Evolutionary conservation across 2,888 invertebrate genomes (phyloP), one percentile per base, ranked within the genome.

Genomic region (Seladonia tumulorum): DNA sequence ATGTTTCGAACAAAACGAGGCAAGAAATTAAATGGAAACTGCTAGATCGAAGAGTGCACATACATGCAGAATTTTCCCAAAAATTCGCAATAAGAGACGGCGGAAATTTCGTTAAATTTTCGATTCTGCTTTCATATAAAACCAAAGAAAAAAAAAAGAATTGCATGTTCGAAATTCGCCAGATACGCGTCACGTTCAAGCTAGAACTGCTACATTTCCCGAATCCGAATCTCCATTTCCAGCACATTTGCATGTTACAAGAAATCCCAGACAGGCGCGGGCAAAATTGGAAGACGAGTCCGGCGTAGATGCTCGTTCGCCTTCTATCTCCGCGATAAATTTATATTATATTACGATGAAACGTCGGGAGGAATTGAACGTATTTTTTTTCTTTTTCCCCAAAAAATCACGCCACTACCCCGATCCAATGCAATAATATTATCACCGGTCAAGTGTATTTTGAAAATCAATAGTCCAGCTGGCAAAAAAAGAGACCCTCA

Each of bases 171-270:
- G 18, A 29, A 29, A 29, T 76, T 45, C 45, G 12, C 60, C 29
- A 29, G 29, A 63, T 76, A 29, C 63, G 45, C 63, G 25, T 47
- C 63, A 63, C 63, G 75, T 76, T 76, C 75, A 57, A 42, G 18
- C 42, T 76, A 63, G 63, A 63, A 63, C 60, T 29, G n/a, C 47
- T 53, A 66, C 76, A 66, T 76, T 66, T 66, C 47, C 66, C 66
- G 76, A 76, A 76, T 66, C 66, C 63, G 42, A 66, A 76, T 63
- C 63, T 76, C 76, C 66, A 76, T 76, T 66, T 22, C 76, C 66
- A 66, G 29, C n/a, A 66, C 47, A 66, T 76, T 76, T 76, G 66
- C 63, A 66, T 76, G 63, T 76, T 76, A 66, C 76, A 76, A 76
- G 76, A 39, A 77, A 71, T 71, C 57, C 47, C 35, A n/a, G 68